These are phyloP conservation scores for Lucilia sericata DNA, from an alignment of 1,140 invertebrate genomes.

Conservation along the genomic window DNA sequence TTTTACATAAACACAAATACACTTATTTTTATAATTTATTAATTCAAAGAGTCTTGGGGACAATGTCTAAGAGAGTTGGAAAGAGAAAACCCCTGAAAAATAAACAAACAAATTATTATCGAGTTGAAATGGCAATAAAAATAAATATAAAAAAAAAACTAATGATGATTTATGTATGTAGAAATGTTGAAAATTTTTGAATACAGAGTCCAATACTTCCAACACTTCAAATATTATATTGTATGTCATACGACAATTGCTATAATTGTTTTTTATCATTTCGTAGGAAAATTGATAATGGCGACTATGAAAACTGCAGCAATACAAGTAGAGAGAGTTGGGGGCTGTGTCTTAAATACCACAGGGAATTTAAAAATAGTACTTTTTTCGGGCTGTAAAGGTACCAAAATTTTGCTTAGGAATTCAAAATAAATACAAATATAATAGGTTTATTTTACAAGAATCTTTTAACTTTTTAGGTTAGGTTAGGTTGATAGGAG, in stretches of 20 bases:
- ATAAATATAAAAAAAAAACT: neutral
- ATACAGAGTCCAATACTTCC: conserved; percentile 11
- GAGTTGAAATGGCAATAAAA: neutral
- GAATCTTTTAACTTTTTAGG: no score
- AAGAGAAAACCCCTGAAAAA: neutral
- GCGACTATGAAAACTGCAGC: neutral
- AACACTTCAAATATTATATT: neutral
- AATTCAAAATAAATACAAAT: no score
- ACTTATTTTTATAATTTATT: neutral
- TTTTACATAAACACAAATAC: neutral
- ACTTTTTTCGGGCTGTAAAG: no score
- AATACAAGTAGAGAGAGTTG: neutral
- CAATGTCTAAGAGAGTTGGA: conserved; percentile 10
- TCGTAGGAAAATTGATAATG: neutral
- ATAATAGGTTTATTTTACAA: no score
- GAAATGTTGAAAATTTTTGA: neutral
- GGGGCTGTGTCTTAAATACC: no score
- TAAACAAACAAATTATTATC: neutral
- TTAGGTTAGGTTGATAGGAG: no score
- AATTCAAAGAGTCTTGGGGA: neutral
- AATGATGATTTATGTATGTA: neutral
- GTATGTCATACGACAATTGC: conserved; percentile 24
- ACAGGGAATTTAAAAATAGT: no score
- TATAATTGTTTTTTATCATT: neutral
- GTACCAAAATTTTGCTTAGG: no score